Evolutionary conservation across 2,113 vertebrate genomes (phyloP), one percentile per base, ranked within the genome.

Genomic region (Brevimyrus niger): DNA sequence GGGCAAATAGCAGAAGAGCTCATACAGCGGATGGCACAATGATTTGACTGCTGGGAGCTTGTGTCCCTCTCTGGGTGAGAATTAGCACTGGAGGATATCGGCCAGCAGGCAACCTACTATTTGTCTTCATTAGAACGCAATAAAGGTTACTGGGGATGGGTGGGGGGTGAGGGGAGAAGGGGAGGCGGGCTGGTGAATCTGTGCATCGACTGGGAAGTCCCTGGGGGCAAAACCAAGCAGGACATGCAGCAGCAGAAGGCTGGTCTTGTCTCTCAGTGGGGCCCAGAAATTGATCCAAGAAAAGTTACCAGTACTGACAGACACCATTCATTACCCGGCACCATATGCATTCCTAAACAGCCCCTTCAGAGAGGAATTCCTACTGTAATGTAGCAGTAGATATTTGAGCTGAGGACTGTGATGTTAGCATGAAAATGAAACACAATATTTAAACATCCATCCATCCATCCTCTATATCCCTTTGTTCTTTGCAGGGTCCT

Each of bases 91-190:
- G 61, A 46, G 38, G 15, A 10, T 65, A 88, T 76, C 11, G 27
- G 58, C 61, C 10, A 3, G 44, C n/a, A 9, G 27, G 65, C 10
- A 31, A 17, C 47, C 6, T 7, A 46, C 46, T 44, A 88, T 88
- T 73, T 76, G 87, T 88, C 87, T 88, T 88, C 65, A 88, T 88
- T 88, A 88, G 61, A 76, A 73, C 15, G 4, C 44, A 44, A 46
- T 65, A 88, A 88, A 76, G 87, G 61, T 73, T 88, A 73, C 23
- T 27, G n/a, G 13, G 7, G 87, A 73, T 84, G 82, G 38, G 38
- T 46, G 82, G 19, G 46, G n/a, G 61, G 7, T 55, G 87, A 48
- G 23, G 21, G 87, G 55, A n/a, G 19, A n/a, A 21, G 50, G 58
- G 19, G 23, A 21, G 50, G 58, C 61, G 21, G 44, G 48, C n/a